These are phyloP conservation scores for Tipula confusa DNA, from an alignment of 2,888 invertebrate species.

Conservation along the genomic window DNA sequence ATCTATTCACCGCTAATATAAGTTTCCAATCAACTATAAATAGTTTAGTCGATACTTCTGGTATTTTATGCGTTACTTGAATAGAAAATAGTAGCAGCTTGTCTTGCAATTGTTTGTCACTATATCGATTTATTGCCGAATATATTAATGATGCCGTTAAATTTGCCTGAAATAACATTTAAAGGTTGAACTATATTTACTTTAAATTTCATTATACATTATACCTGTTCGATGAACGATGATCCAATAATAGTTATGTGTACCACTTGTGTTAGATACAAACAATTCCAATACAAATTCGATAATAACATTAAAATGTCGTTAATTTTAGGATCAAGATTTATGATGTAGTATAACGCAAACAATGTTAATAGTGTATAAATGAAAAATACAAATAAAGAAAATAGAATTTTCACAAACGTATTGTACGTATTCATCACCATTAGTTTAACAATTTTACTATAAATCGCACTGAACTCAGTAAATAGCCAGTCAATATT, in stretches of 20 bases:
- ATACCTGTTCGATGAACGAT: not conserved
- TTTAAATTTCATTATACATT: not conserved
- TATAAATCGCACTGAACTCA: not conserved
- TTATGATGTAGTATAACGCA: not conserved
- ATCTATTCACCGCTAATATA: not conserved
- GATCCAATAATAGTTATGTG: not conserved
- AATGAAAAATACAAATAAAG: not conserved
- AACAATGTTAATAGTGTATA: not conserved
- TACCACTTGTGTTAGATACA: not conserved
- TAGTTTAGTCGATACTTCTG: not conserved
- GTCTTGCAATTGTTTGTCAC: not conserved
- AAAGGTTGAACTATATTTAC: not conserved
- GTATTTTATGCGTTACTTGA: not conserved
- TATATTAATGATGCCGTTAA: not conserved
- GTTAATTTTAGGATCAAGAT: not conserved
- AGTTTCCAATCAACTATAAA: not conserved
- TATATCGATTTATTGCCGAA: not conserved
- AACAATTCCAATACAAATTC: not conserved
- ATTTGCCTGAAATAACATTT: not conserved
- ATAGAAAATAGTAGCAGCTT: not conserved
- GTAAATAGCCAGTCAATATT: not conserved
- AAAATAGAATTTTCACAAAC: not conserved
- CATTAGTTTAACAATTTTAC: not conserved
- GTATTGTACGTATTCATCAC: not conserved
- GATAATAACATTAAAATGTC: not conserved